A percentile compares a stretch with the other conserved stretches of the same genome.
Conservation (phyloP, 1,140 invertebrate species). For the Drosophila mayri region DNA sequence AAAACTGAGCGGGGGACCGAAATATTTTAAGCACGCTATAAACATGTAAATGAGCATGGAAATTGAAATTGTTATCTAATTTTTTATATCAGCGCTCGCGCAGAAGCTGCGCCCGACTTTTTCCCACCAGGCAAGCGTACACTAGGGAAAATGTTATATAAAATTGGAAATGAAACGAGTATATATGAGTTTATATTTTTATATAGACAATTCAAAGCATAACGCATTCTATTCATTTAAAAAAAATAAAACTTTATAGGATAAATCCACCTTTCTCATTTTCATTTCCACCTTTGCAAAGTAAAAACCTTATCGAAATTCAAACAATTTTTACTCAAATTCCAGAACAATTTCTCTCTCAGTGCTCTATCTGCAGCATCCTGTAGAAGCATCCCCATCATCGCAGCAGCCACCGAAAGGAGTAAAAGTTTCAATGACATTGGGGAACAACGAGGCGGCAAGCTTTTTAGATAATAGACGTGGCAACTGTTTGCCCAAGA, state of each 20-base stretch:
- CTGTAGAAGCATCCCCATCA: slow-evolving; percentile 27
- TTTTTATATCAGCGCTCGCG: slow-evolving; percentile 78
- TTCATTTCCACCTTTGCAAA: neutral
- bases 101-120: slow-evolving; percentile 48
- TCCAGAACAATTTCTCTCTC: neutral
- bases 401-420: slow-evolving; percentile 55
- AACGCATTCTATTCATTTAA: too few species aligned
- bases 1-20: slow-evolving; percentile 25
- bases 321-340: too few species aligned
- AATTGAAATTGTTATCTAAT: slow-evolving; percentile 85
- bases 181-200: too few species aligned
- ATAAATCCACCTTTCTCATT: too few species aligned
- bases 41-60: slow-evolving; percentile 84
- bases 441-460: slow-evolving; percentile 61
- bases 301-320: neutral
- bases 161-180: neutral
- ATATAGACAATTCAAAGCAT: neutral
- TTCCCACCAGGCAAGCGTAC: slow-evolving; percentile 13
- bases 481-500: slow-evolving; percentile 71
- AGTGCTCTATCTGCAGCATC: slow-evolving; percentile 3
- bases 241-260: too few species aligned
- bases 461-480: slow-evolving; percentile 77
- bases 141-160: neutral
- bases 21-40: slow-evolving; percentile 84
- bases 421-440: slow-evolving; percentile 70